A percentile compares a stretch with the other conserved stretches of the same genome.
These are phyloP conservation scores for Australoheros facetus DNA, from an alignment of 2,797 vertebrate species.

Conservation along the genomic window DNA sequence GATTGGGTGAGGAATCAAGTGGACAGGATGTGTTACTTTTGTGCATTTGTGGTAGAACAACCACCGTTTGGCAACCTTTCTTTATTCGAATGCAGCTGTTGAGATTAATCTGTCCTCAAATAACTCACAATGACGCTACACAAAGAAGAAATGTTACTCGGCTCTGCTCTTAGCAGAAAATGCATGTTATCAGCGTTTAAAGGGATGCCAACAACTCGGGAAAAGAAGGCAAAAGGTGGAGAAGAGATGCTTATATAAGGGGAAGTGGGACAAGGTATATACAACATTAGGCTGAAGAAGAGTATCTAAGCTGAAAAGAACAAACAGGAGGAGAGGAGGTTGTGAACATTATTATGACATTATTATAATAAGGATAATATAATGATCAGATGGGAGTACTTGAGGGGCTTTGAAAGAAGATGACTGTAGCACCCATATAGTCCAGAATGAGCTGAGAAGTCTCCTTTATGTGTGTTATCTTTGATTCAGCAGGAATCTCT, in stretches of 20 bases:
- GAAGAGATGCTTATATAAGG: not conserved
- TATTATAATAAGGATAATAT: not conserved
- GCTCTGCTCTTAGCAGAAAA: not conserved
- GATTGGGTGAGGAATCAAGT: not conserved
- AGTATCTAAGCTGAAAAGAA: not conserved
- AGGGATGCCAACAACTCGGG: not conserved
- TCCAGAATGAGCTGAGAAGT: conserved; percentile 12
- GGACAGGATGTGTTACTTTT: not conserved
- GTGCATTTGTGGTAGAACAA: not conserved
- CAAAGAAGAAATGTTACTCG: not conserved
- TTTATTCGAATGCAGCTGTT: not conserved
- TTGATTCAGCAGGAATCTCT: conserved; percentile 43
- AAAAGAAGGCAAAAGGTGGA: not conserved
- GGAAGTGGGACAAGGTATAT: not conserved
- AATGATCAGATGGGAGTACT: not conserved
- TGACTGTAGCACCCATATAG: not conserved
- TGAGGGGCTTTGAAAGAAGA: not conserved
- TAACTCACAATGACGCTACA: not conserved
- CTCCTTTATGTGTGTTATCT: conserved; percentile 30
- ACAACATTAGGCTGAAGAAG: not conserved
- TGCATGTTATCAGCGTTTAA: not conserved
- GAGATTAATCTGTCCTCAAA: not conserved
- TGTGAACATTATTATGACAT: not conserved
- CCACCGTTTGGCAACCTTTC: not conserved
- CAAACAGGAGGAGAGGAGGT: not conserved